phyloP scores from a whole-genome alignment of 2,113 vertebrate species.

The Coturnix japonica region DNA sequence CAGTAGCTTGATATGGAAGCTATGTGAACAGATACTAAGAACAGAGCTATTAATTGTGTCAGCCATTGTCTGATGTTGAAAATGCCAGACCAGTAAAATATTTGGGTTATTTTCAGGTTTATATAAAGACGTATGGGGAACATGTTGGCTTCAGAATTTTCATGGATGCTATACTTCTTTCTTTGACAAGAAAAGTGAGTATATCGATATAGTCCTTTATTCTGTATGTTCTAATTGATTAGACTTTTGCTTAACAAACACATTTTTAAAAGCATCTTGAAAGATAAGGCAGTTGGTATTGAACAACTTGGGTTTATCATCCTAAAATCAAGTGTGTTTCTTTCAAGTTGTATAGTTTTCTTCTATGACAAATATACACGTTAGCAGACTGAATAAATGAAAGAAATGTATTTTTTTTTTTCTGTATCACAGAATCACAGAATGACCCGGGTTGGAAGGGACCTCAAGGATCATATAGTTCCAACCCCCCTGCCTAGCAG shows the following conservation, averaged over 20 bases:
- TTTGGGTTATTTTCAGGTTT: constrained; percentile 81
- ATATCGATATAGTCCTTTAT: background rate
- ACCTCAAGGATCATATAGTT: too few species aligned
- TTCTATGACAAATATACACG: background rate
- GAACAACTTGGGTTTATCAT: background rate
- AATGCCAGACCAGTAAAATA: background rate
- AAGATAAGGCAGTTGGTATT: background rate
- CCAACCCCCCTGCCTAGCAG: too few species aligned
- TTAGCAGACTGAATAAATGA: background rate
- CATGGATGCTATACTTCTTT: constrained; percentile 96
- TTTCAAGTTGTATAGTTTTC: background rate
- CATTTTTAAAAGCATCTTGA: background rate
- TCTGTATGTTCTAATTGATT: background rate
- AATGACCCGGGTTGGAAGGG: too few species aligned
- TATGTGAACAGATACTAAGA: background rate
- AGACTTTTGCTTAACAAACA: background rate
- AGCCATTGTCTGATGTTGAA: background rate
- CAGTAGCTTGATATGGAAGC: background rate
- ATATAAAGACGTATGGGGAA: constrained; percentile 92
- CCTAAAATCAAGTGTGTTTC: background rate
- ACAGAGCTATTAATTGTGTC: background rate
- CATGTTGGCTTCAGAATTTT: constrained; percentile 98
- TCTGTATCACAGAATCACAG: too few species aligned
- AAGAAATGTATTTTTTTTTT: background rate
- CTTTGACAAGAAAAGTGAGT: constrained; percentile 92